Evolutionary conservation across 2,113 vertebrate species (phyloP), one percentile per base, ranked within the genome.

Genomic region (Colinus virginianus): DNA sequence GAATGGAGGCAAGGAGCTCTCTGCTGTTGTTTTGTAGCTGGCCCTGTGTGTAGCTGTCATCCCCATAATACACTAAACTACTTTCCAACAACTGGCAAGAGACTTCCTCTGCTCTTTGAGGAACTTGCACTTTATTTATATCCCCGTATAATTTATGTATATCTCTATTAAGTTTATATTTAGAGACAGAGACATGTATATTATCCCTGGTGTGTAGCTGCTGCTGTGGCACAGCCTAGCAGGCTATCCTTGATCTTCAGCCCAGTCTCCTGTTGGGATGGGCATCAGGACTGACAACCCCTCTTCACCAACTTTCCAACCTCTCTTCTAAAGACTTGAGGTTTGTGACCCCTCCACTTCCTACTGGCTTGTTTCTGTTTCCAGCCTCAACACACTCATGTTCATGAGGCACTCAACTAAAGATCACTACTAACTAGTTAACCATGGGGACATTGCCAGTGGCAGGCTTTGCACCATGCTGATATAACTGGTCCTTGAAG

Each of bases 21-120:
- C 49, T 45, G 42, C 58, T 92, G 74, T 92, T n/a, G 15, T 79
- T 89, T 72, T 72, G 40, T 58, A 95, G 82, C 76, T 67, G 51
- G 30, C 63, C 30, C 56, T 48, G 6, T 74, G 21, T 45, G 26
- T 93, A 78, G 26, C 64, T 63, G 64, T 53, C 79, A 63, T 87
- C 67, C 77, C 1, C 12, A 78, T 68, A 45, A 13, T 15, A 13
- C 0, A 9, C 43, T 62, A 80, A 93, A 34, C 18, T 26, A 2
- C 72, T 82, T 84, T 82, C 49, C 42, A 92, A 30, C 34, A 81
- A 55, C 67, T 82, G 70, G n/a, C 74, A 38, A 77, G 42, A 82
- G 32, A 26, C 72, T 10, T 90, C 3, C 38, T 77, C n/a, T 87
- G 32, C 45, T 61, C 61, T 78, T 77, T 87, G 45, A 63, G 68